Conservation (phyloP, 2,797 vertebrate genomes). For the Cyclopterus lumpus region DNA sequence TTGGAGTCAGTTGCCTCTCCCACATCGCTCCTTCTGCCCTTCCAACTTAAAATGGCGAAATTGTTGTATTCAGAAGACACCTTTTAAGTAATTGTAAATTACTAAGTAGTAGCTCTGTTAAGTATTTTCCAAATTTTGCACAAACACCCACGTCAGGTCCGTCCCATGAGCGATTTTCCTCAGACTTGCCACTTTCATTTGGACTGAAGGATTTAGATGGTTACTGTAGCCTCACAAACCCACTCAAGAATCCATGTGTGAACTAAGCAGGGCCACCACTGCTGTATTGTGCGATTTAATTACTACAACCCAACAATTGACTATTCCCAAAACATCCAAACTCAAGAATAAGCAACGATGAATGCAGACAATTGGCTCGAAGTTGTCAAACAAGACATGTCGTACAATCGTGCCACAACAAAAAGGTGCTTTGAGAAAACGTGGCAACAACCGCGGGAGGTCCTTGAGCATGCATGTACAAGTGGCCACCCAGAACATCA, state of each 20-base stretch:
- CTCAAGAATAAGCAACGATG: too few relatives aligned
- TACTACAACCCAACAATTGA: not conserved
- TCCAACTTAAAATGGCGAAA: conserved; percentile 17
- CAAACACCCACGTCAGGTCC: not conserved
- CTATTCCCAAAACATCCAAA: too few relatives aligned
- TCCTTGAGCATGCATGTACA: not conserved
- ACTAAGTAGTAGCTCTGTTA: conserved; percentile 2
- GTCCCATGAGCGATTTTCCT: not conserved
- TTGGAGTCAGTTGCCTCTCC: conserved; percentile 35
- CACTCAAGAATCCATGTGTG: not conserved
- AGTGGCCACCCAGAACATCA: not conserved
- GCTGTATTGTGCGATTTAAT: too few relatives aligned
- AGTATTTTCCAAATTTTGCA: not conserved
- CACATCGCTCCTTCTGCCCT: not conserved
- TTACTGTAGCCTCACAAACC: not conserved
- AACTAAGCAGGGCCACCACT: not conserved
- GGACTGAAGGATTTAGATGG: not conserved
- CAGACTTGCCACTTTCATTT: not conserved
- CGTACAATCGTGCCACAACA: not conserved
- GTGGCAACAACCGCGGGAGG: not conserved
- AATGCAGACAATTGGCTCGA: not conserved
- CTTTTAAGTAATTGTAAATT: conserved; percentile 6
- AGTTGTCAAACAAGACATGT: not conserved
- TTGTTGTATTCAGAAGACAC: conserved; percentile 5
- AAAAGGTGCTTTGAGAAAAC: not conserved